Evolutionary conservation across 1,140 invertebrate genomes (phyloP).

Genomic region (Bombus consobrinus): DNA sequence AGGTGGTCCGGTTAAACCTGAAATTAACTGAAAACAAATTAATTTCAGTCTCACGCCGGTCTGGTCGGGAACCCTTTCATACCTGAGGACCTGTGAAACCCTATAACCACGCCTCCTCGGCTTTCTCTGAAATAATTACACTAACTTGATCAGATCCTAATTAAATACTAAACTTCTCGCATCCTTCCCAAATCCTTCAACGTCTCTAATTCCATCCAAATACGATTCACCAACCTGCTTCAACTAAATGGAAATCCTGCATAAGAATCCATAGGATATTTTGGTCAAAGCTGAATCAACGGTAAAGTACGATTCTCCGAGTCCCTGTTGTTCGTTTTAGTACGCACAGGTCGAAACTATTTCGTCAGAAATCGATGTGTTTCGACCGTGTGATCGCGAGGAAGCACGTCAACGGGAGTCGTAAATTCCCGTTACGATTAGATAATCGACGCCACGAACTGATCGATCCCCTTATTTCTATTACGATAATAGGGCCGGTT

Average conservation of each 20-base stretch:
- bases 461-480: no score
- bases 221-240: neutral
- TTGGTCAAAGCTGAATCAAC: no score
- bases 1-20: constrained; percentile 53
- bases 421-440: no score
- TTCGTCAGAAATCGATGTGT: no score
- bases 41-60: constrained; percentile 52
- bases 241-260: neutral
- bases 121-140: constrained; percentile 47
- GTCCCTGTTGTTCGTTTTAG: no score
- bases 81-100: constrained; percentile 34
- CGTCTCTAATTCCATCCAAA: neutral
- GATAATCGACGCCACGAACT: no score
- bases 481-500: no score
- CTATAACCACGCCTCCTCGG: constrained; percentile 27
- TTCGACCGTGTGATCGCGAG: no score
- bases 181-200: no score
- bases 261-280: no score
- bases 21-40: constrained; percentile 65
- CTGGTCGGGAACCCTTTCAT: constrained; percentile 41
- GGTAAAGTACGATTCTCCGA: rapidly evolving
- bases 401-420: no score
- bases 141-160: constrained; percentile 48
- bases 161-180: constrained; percentile 38
- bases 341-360: no score